Base-by-base conservation (phyloP, 2,113 vertebrate genomes). In the Pelobates fuscus region DNA sequence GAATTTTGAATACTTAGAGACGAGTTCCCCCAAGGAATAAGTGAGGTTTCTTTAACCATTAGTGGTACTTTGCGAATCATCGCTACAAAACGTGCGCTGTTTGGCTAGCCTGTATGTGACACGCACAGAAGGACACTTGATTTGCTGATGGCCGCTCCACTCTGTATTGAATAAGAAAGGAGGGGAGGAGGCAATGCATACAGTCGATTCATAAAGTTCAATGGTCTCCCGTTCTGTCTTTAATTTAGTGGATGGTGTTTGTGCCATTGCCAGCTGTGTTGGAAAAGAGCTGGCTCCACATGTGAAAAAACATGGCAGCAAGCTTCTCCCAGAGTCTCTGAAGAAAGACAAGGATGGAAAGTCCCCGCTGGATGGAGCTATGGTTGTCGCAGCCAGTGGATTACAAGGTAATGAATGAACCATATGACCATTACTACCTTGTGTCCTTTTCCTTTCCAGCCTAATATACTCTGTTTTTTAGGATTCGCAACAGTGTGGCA, bases 401-500 rank as follows among this genome's bases (percentile, higher is more conserved):
- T 85, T 98, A 77, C 95, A 99, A 93, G 97, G 97, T 98, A 89
- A 83, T 71, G 12, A 11, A 30, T 2, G 23, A 29, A 2, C 11
- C 0, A 18, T 3, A 5, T 15, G 18, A 11, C 18, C 3, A 3
- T 46, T 5, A 49, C 2, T 46, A 10, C 44, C 20, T 70, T n/a
- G n/a, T n/a, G n/a, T n/a, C n/a, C 4, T 29, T 21, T 27, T 29
- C 8, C 5, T 54, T 1, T 18, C 14, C 21, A 11, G 24, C 29
- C 8, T 2, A 24, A 10, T 49, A 20, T 32, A n/a, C 20, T 37
- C 27, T 20, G 7, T 61, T 77, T 81, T 83, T 11, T 82, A 98
- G 97, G 98, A 26, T 95, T 99, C 86, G 94, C 96, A 57, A 96
- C 98, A 2, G 92, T 98, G 82, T 99, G 97, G 98, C 96, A 94